Conservation (phyloP, 1,140 invertebrate species). For the Muscidifurax raptorellus region DNA sequence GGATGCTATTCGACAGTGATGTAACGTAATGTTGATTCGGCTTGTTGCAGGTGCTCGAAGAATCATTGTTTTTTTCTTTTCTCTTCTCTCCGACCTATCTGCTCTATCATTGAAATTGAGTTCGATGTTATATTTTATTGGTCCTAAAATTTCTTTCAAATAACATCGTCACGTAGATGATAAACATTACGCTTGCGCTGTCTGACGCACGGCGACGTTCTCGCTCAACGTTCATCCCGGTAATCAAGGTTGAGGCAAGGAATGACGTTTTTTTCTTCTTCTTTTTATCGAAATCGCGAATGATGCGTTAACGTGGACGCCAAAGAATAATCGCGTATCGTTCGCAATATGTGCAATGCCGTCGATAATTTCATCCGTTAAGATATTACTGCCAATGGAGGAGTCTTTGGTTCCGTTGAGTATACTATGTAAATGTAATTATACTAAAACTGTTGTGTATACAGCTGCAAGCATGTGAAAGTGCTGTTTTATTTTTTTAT, state of each 20-base stretch:
- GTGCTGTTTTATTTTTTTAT: constrained; percentile 2
- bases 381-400: background rate
- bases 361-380: background rate
- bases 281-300: background rate
- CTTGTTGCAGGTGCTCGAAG: too few species aligned
- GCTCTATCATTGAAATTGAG: too few species aligned
- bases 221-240: background rate
- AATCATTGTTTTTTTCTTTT: too few species aligned
- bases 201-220: too few species aligned
- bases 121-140: too few species aligned
- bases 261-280: background rate
- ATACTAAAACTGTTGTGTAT: constrained; percentile 1
- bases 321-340: background rate
- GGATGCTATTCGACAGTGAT: too few species aligned
- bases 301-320: background rate
- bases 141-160: too few species aligned
- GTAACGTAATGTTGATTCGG: background rate
- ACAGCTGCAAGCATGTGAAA: background rate
- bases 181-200: too few species aligned
- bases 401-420: background rate
- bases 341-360: too few species aligned
- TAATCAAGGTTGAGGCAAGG: background rate
- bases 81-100: too few species aligned
- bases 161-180: too few species aligned
- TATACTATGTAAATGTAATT: constrained; percentile 7